Percentiles rank a stretch among this genome's conserved stretches.
Evolutionary conservation across 1,140 invertebrate genomes (phyloP).

Genomic region (Galleria mellonella): DNA sequence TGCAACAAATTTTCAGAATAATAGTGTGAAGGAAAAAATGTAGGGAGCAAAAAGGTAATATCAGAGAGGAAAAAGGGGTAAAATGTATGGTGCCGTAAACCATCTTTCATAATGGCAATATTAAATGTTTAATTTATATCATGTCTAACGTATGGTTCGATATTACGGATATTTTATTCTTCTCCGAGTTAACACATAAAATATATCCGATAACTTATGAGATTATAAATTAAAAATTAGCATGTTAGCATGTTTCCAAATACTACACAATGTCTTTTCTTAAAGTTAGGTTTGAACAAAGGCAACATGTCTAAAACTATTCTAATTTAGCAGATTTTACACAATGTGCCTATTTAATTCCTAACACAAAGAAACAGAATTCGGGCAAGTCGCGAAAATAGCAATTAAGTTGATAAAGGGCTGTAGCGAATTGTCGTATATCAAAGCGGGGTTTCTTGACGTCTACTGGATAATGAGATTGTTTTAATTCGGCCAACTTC

Average conservation of each 20-base stretch:
- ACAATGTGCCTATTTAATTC: background rate
- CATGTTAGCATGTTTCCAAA: no score
- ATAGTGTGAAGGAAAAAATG: conserved; percentile 34
- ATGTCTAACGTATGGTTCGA: background rate
- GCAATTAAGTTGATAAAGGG: conserved; percentile 13
- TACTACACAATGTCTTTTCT: background rate
- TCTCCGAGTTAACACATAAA: no score
- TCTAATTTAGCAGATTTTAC: conserved; percentile 2
- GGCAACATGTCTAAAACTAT: conserved; percentile 2
- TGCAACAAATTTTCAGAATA: conserved; percentile 48
- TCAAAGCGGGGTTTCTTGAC: conserved; percentile 23
- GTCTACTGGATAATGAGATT: conserved; percentile 34
- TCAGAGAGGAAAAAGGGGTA: conserved; percentile 15
- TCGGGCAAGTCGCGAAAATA: conserved; percentile 10
- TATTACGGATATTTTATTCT: background rate
- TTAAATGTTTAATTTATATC: conserved; percentile 1
- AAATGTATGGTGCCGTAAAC: conserved; percentile 20
- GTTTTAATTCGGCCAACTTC: conserved; percentile 44
- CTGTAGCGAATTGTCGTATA: conserved; percentile 15
- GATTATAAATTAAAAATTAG: background rate
- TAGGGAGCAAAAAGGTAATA: conserved; percentile 17
- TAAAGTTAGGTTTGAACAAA: background rate
- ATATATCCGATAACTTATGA: background rate
- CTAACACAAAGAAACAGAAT: background rate
- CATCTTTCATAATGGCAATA: background rate